phyloP scores from a whole-genome alignment of 2,797 vertebrate genomes.

The Chlorospingus flavigularis region DNA sequence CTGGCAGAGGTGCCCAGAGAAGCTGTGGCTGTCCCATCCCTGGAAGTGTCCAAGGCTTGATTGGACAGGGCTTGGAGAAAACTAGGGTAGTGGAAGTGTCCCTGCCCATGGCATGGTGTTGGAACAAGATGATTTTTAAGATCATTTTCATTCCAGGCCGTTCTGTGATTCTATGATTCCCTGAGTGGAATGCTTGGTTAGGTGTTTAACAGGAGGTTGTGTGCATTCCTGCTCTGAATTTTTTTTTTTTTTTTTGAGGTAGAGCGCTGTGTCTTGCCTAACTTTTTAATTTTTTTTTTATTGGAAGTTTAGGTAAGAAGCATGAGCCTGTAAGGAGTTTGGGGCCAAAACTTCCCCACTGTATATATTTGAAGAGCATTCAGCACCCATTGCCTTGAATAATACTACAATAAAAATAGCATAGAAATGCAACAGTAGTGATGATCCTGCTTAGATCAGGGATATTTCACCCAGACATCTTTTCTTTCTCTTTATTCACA shows the following conservation, averaged over 20 bases:
- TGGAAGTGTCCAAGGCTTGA: not conserved
- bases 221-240: not conserved
- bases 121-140: not conserved
- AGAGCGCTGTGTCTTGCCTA: not conserved
- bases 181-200: not conserved
- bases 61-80: rapidly evolving
- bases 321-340: not conserved
- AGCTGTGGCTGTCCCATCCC: not conserved
- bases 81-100: not conserved
- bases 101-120: not conserved
- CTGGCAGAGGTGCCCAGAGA: not conserved
- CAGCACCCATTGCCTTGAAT: not conserved
- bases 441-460: not conserved
- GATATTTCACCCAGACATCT: not conserved
- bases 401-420: not conserved
- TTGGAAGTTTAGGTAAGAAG: not conserved
- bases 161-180: not conserved
- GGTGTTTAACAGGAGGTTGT: not conserved
- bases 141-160: not conserved
- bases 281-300: not conserved
- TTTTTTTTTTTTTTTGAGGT: not conserved
- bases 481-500: not conserved
- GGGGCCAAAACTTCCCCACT: not conserved
- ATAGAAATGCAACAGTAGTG: not conserved
- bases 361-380: not conserved